Conservation (phyloP, 2,113 vertebrate genomes). For the Tetrao urogallus region DNA sequence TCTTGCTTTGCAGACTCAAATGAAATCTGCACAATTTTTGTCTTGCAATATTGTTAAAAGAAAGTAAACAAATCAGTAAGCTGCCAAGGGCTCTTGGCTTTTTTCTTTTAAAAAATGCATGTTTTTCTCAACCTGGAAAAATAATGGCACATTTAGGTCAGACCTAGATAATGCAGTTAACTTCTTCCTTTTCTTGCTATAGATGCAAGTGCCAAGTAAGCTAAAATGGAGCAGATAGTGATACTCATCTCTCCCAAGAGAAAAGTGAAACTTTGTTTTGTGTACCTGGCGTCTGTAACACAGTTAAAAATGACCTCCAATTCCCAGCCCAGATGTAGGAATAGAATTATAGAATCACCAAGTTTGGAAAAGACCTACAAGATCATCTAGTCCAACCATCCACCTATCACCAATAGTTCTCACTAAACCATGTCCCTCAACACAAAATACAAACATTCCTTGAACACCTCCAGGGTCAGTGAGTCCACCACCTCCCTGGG, state of each 20-base stretch:
- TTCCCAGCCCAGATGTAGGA: neutral
- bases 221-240: neutral
- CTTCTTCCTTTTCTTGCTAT: conserved; percentile 27
- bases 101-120: neutral
- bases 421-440: too few relatives aligned
- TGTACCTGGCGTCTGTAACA: neutral
- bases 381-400: too few relatives aligned
- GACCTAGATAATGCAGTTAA: conserved; percentile 2
- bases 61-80: conserved; percentile 50
- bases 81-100: neutral
- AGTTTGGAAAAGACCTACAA: too few relatives aligned
- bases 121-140: conserved; percentile 37
- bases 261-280: neutral
- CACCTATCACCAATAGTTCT: too few relatives aligned
- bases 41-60: neutral
- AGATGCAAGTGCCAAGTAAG: conserved; percentile 1
- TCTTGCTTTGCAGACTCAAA: neutral
- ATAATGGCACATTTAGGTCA: conserved; percentile 49
- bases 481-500: too few relatives aligned
- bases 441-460: too few relatives aligned
- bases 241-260: conserved; percentile 13
- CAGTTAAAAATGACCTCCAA: neutral
- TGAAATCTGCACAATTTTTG: neutral
- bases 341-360: neutral
- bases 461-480: too few relatives aligned